Base-by-base conservation (phyloP, 1,140 invertebrate species). In the Ceratosolen solmsi region DNA sequence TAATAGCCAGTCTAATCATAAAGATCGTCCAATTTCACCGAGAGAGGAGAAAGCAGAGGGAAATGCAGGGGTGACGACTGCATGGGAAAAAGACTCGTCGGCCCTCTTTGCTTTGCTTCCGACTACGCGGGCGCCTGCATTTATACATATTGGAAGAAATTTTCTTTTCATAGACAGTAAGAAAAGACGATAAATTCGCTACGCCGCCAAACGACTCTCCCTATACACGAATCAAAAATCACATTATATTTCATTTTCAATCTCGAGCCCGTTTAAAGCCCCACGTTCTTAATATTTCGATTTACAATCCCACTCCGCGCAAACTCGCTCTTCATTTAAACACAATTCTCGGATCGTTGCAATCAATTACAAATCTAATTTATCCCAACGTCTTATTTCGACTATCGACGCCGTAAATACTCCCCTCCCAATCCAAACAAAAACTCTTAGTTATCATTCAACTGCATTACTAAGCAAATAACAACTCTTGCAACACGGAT, bases 1-100 rank as follows among this genome's bases (percentile, higher is more conserved):
- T 27, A 20, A 15, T 46, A 79, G 63, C 68, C 22, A 49, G 79
- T 70, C 60, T 81, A 81, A 81, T 81, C 79, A 81, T 81, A 74
- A 75, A 81, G 79, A 41, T 54, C 72, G 58, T 75, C 49, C 79
- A 81, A 81, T 81, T 81, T 70, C 60, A 30, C 54, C 33, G 22
- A 36, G 1, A 36, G 1, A 25, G 36, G 51, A n/a, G 75, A 33
- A 30, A 54, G 4, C 46, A 7, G 46, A 38, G 75, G 75, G 58
- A 80, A 80, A 80, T 80, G 56, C 46, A 20, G 74, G 60, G 22
- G 72, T 58, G 56, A 68, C 60, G 38, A 49, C 36, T 25, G 60
- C 54, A 49, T 54, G 25, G n/a, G 58, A 54, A 81, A 75, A 75
- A 75, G 30, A 51, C 70, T 5, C 9, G 51, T 22, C 41, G 5